Percentiles rank a stretch among this genome's conserved stretches.
phyloP scores from a whole-genome alignment of 2,113 vertebrate genomes.

The Larimichthys polyactis region DNA sequence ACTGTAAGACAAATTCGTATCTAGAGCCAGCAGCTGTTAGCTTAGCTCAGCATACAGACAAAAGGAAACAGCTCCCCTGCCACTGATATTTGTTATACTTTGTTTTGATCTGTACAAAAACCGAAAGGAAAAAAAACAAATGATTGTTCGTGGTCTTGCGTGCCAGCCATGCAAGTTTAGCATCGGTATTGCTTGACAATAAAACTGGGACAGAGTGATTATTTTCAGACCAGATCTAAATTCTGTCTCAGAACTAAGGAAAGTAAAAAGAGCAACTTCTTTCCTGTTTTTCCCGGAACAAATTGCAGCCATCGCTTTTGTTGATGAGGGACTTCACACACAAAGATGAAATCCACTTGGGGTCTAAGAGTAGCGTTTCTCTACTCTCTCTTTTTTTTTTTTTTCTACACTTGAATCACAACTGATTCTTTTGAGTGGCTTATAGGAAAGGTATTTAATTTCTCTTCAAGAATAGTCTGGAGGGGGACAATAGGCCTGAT shows the following conservation, averaged over 20 bases:
- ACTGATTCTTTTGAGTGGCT: not conserved
- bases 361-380: not conserved
- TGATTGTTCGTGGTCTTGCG: too few species aligned
- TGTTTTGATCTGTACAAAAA: too few species aligned
- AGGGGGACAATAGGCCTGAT: not conserved
- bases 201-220: not conserved
- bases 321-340: constrained; percentile 14
- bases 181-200: not conserved
- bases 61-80: not conserved
- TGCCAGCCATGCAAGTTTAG: not conserved
- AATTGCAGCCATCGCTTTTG: not conserved
- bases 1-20: not conserved
- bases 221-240: not conserved
- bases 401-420: not conserved
- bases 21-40: not conserved
- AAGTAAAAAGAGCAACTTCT: not conserved
- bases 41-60: not conserved
- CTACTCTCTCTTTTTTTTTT: not conserved
- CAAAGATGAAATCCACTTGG: not conserved
- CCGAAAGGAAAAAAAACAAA: too few species aligned
- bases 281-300: not conserved
- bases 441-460: not conserved
- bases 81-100: too few species aligned
- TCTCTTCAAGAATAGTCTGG: constrained; percentile 2
- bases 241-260: not conserved